phyloP scores from a whole-genome alignment of 2,113 vertebrate species.

The Baryphthengus martii region DNA sequence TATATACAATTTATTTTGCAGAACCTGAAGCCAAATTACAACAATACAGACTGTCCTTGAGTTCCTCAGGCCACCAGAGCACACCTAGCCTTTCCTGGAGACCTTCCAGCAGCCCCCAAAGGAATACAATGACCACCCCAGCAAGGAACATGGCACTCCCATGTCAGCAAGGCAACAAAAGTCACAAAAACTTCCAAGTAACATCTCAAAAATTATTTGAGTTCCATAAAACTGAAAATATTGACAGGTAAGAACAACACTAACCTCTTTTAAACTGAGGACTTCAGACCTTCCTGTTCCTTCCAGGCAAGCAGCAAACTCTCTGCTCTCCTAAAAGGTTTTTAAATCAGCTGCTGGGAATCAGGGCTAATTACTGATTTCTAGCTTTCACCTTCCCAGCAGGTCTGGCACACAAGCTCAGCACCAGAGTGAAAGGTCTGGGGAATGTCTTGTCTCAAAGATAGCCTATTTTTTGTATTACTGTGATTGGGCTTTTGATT shows the following conservation, averaged over 20 bases:
- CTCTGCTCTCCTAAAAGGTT: not conserved
- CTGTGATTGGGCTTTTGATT: not conserved
- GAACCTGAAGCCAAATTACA: not conserved
- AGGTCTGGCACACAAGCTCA: not conserved
- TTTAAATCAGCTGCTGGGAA: not conserved
- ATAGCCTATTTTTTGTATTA: accelerated
- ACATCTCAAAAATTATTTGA: accelerated
- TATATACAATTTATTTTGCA: accelerated
- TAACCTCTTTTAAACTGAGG: not conserved
- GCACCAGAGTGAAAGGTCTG: not conserved
- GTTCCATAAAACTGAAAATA: accelerated
- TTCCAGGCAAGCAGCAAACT: accelerated
- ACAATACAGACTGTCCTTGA: accelerated
- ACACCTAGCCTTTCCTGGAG: accelerated
- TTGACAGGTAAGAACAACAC: accelerated
- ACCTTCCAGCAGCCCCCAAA: not conserved
- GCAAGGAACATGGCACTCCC: accelerated
- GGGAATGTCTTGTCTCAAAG: not conserved
- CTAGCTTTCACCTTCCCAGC: not conserved
- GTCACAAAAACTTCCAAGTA: accelerated
- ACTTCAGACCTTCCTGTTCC: accelerated
- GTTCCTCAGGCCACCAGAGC: accelerated
- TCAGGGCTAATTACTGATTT: not conserved
- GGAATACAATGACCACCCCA: accelerated
- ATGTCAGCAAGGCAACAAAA: accelerated